Base-by-base conservation (phyloP, 1,140 invertebrate genomes). In the Drosophila sproati region DNA sequence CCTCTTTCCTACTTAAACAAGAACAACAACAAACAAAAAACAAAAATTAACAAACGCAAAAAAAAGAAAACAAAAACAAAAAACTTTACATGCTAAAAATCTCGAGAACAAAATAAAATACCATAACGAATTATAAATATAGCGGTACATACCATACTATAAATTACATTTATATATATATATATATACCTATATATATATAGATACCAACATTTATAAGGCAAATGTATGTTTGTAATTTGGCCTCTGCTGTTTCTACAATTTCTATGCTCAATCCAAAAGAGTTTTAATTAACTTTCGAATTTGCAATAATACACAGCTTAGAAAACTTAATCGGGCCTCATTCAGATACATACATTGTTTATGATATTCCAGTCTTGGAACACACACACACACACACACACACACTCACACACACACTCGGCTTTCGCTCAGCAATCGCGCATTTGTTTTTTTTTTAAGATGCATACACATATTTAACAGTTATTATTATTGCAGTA, bases 401-500 rank as follows among this genome's bases (percentile, higher is more conserved):
- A 51, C 5, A 61, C 32, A 47, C 4, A 50, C 12, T 39, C 12
- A 61, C 12, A 41, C 57, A 60, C 4, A 67, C 60, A 61, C 78
- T 76, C 70, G 74, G 79, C 79, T 85, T 88, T 82, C 85, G 80
- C 85, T 83, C 83, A 80, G 83, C 83, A 80, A 66, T 62, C 80
- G 83, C 56, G 80, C 83, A 77, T 83, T 83, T 88, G 83, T 88
- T 88, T 88, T 80, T 87, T 87, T 87, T 87, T 87, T 57, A 76
- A 82, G 78, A 66, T 80, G 76, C 78, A 73, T 85, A 85, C 70
- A 43, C 39, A 78, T 61, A 75, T 77, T 78, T 81, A 86, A 81
- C 60, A 87, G 82, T 87, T 72, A 76, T 71, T 74, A 75, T 67
- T 75, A 76, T 41, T 82, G 61, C 83, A 87, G 83, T 87, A 87